Percentiles rank a stretch among this genome's conserved stretches.
Evolutionary conservation across 2,888 invertebrate species (phyloP).

Genomic region (Heteropelma amictum): DNA sequence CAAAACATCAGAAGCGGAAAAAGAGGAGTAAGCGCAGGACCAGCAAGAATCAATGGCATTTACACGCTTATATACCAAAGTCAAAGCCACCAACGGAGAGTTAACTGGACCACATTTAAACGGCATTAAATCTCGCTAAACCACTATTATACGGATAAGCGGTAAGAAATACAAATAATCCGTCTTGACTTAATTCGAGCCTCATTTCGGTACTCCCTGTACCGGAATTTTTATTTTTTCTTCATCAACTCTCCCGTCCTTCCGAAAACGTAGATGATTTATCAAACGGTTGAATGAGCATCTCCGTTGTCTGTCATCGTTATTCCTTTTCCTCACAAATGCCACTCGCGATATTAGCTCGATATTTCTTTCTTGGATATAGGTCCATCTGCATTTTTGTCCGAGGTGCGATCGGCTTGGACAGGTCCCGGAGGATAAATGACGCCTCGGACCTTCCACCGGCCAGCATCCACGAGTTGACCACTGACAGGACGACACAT

Average conservation of each 20-base stretch:
- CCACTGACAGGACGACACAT: slow-evolving; percentile 77
- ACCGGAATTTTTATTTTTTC: not conserved
- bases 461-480: slow-evolving; percentile 8
- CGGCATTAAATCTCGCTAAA: slow-evolving; percentile 27
- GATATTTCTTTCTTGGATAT: not conserved
- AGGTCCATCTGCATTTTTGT: slow-evolving; percentile 31
- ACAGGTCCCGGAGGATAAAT: slow-evolving; percentile 28
- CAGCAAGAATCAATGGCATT: slow-evolving; percentile 51
- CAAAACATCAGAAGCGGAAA: slow-evolving; percentile 40
- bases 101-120: slow-evolving; percentile 37
- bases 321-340: not conserved
- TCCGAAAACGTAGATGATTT: slow-evolving; percentile 1
- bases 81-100: slow-evolving; percentile 44
- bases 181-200: not conserved
- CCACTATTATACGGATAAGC: slow-evolving; percentile 25
- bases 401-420: slow-evolving; percentile 25
- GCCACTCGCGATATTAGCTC: not conserved
- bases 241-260: not conserved
- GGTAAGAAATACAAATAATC: not conserved
- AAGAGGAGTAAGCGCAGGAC: slow-evolving; percentile 35
- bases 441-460: slow-evolving; percentile 14
- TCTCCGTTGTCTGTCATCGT: slow-evolving; percentile 19
- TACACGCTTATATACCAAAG: slow-evolving; percentile 47
- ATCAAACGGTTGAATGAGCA: not conserved
- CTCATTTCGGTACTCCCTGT: not conserved